Evolutionary conservation across 2,797 vertebrate species (phyloP), one percentile per base, ranked within the genome.

Genomic region (Lagodon rhomboides): DNA sequence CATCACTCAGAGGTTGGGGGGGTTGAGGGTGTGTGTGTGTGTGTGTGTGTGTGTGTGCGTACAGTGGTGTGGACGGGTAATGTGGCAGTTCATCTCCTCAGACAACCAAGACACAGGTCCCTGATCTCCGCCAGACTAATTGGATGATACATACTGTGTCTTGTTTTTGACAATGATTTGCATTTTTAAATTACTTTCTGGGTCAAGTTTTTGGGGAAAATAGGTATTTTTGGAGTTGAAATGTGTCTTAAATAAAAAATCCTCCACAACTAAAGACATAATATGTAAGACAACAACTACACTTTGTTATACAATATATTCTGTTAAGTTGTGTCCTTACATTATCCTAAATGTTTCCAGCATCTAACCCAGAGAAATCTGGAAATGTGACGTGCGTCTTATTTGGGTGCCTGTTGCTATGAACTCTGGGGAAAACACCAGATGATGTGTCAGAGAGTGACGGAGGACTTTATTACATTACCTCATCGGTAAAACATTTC

Each of bases 61-160:
- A 46, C 50, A 62, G 76, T 67, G 53, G 73, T 61, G 41, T 78
- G 56, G 74, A 56, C 1, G 69, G 62, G 27, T 69, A 44, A 78
- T 8, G 30, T 62, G 55, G 44, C 12, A 79, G 71, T 68, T 34
- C 72, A 66, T 55, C 69, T 70, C 70, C 46, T 69, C 56, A 85
- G 46, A 73, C 68, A 84, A 47, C 70, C 65, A 16, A 65, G 82
- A 82, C 68, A 68, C 25, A 77, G 43, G 72, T 76, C 41, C 68
- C 62, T 77, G 63, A 83, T 80, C 62, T 73, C 80, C 66, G 53
- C 70, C 73, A 80, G 70, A 58, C 79, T 82, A 83, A 80, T 77
- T 80, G 59, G 74, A 67, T 77, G 61, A 81, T 68, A 55, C 69
- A 55, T 75, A n/a, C 12, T 63, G 75, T 49, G 67, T 73, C 75